These are phyloP conservation scores for Melipona beecheii DNA, from an alignment of 2,888 invertebrate genomes.

Conservation along the genomic window DNA sequence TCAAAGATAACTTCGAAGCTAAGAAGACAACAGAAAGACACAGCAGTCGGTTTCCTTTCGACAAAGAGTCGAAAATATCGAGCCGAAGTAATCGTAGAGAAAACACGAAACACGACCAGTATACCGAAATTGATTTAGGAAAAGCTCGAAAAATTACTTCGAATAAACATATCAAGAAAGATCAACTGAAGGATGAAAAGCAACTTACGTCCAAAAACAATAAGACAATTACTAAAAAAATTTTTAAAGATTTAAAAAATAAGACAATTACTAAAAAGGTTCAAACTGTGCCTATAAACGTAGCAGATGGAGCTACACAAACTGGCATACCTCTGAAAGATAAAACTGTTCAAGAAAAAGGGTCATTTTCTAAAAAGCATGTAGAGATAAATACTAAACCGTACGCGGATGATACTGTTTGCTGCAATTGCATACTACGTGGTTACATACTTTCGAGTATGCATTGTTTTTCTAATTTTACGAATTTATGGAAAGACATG, in stretches of 20 bases:
- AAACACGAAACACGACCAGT: neutral
- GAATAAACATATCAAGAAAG: neutral
- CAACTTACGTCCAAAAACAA: too few species aligned
- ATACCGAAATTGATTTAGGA: neutral
- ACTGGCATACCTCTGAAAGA: neutral
- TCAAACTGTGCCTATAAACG: neutral
- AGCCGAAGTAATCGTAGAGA: neutral
- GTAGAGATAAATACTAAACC: neutral
- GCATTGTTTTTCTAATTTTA: neutral
- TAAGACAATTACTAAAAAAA: neutral
- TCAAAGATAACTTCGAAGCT: neutral
- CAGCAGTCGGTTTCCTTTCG: neutral
- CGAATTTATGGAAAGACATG: neutral
- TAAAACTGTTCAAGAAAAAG: neutral
- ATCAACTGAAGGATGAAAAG: neutral
- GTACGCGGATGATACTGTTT: neutral
- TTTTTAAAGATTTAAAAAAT: neutral
- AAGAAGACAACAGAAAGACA: neutral
- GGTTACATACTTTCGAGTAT: neutral
- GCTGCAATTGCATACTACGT: slow-evolving; percentile 28
- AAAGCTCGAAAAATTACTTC: neutral
- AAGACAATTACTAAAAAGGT: neutral
- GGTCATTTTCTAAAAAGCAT: neutral
- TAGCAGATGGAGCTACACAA: neutral
- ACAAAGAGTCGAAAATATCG: neutral